Conservation (phyloP, 2,113 vertebrate species). For the Scolopax mira region DNA sequence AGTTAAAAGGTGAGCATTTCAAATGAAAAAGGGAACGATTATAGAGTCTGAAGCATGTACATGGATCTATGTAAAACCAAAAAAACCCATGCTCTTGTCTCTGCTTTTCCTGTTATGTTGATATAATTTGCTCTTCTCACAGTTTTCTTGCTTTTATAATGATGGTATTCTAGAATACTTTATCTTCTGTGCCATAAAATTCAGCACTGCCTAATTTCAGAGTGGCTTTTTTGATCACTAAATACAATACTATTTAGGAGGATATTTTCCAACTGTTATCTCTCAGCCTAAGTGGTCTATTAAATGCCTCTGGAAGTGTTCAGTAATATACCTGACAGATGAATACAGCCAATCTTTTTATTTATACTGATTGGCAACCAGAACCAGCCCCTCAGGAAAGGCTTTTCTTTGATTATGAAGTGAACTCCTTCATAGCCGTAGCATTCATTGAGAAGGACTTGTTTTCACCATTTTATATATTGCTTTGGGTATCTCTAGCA, state of each 20-base stretch:
- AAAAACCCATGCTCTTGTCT: background rate
- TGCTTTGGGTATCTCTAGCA: background rate
- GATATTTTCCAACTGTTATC: background rate
- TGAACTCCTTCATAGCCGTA: background rate
- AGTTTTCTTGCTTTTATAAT: background rate
- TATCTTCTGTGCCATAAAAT: background rate
- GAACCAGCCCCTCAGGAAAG: background rate
- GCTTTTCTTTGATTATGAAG: background rate
- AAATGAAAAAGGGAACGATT: background rate
- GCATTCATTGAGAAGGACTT: background rate
- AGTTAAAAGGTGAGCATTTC: no score
- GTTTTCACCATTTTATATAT: background rate
- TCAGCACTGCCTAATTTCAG: background rate
- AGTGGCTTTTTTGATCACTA: background rate
- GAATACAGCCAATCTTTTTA: background rate
- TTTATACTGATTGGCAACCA: background rate
- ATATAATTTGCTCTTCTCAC: background rate
- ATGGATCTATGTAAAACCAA: background rate
- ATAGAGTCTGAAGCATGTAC: background rate
- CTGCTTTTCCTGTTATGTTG: background rate
- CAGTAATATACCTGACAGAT: background rate
- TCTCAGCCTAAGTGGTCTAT: background rate
- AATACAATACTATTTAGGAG: background rate
- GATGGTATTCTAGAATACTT: background rate
- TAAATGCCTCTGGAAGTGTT: background rate